Conservation (phyloP, 2,113 vertebrate species). For the Tringa solitaria region DNA sequence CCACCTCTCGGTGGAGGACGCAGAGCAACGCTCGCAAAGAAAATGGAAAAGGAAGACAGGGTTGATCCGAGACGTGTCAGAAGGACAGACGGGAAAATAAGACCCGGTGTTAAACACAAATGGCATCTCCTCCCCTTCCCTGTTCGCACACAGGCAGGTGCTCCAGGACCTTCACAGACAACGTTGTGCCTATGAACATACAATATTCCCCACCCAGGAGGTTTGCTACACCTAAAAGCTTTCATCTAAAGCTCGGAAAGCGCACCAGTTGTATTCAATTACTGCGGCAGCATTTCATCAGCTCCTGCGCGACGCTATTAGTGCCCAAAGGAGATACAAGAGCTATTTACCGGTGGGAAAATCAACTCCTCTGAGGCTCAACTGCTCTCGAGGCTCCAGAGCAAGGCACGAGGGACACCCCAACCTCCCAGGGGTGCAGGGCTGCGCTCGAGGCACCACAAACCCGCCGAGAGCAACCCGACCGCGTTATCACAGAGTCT, state of each 20-base stretch:
- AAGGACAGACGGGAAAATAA: background rate
- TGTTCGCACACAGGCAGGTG: background rate
- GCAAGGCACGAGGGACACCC: background rate
- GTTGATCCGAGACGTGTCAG: background rate
- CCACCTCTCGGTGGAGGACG: accelerated
- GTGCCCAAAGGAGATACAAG: background rate
- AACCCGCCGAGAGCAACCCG: background rate
- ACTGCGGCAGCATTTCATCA: background rate
- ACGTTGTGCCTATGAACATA: background rate
- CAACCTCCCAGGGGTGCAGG: background rate
- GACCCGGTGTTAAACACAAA: background rate
- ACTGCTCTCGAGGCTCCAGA: background rate
- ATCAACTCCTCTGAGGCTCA: background rate
- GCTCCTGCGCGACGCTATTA: accelerated
- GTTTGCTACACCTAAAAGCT: background rate
- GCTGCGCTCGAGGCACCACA: background rate
- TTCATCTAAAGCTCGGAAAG: background rate
- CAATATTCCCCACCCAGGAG: background rate
- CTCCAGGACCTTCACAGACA: background rate
- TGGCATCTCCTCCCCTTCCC: background rate
- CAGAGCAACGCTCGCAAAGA: background rate
- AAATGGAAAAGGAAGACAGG: background rate
- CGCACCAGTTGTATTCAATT: background rate
- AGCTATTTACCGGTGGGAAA: background rate
- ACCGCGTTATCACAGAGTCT: too few relatives aligned